A percentile compares a stretch with the other conserved stretches of the same genome.
Conservation (phyloP, 1,140 invertebrate species). For the Euura lappo region DNA sequence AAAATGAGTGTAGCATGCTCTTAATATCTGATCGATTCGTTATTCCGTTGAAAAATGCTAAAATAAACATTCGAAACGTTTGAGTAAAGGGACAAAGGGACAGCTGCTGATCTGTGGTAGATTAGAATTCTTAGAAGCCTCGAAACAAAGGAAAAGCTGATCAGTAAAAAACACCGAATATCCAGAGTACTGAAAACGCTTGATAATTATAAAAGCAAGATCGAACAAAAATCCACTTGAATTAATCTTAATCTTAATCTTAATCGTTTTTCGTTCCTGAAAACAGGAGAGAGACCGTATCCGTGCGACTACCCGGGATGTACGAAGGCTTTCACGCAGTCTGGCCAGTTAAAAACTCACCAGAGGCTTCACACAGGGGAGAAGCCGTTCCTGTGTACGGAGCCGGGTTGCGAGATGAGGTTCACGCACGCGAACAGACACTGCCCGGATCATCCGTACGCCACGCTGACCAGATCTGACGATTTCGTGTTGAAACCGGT, state of each 20-base stretch:
- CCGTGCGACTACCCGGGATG: conserved; percentile 81
- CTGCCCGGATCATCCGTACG: conserved; percentile 71
- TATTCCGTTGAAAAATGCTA: no score
- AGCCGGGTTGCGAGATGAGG: conserved; percentile 68
- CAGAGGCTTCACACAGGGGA: conserved; percentile 83
- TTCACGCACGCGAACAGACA: conserved; percentile 86
- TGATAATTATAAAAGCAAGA: no score
- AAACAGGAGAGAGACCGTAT: conserved; percentile 78
- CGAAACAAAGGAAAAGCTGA: no score
- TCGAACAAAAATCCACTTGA: no score
- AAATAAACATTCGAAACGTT: no score
- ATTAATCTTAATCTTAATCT: neutral
- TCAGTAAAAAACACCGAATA: no score
- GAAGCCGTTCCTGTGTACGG: conserved; percentile 80
- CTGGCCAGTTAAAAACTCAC: conserved; percentile 84
- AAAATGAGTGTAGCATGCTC: no score
- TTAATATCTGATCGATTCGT: no score
- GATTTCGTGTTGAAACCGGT: conserved; percentile 62
- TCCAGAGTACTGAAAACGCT: no score
- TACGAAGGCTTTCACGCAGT: conserved; percentile 80
- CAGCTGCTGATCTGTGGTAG: no score
- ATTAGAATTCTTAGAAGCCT: no score
- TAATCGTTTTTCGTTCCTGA: conserved; percentile 32
- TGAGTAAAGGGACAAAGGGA: no score
- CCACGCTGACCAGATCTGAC: conserved; percentile 64